These are phyloP conservation scores for Venturia canescens DNA, from an alignment of 1,140 invertebrate species.

Conservation along the genomic window DNA sequence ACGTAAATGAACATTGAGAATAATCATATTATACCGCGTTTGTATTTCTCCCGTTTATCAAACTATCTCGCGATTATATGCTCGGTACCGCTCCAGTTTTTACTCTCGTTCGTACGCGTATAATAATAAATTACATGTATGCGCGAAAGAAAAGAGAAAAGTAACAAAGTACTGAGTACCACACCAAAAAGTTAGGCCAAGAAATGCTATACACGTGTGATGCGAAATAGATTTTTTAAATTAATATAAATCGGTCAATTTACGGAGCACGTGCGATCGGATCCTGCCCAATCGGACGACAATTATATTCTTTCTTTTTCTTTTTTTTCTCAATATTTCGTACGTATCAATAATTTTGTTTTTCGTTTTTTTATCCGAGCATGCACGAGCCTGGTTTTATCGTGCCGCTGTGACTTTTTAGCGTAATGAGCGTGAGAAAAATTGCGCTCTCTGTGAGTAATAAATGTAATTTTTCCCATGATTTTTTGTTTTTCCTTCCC, in stretches of 20 bases:
- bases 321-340: conserved; percentile 35
- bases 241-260: conserved; percentile 25
- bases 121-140: conserved; percentile 64
- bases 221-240: conserved; percentile 40
- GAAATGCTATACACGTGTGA: conserved; percentile 70
- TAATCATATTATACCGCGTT: background rate
- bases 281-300: conserved; percentile 68
- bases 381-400: conserved; percentile 30
- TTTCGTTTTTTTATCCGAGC: conserved; percentile 40
- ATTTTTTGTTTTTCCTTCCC: no score
- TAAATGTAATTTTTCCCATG: conserved; percentile 23
- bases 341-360: conserved; percentile 11
- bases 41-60: background rate
- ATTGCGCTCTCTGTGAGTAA: conserved; percentile 48
- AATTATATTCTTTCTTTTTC: conserved; percentile 41
- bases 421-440: conserved; percentile 33
- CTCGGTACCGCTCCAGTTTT: conserved; percentile 44
- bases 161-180: conserved; percentile 48
- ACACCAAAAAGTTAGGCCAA: conserved; percentile 62
- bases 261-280: conserved; percentile 59
- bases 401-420: conserved; percentile 36
- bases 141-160: background rate
- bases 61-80: background rate
- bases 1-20: conserved; percentile 12
- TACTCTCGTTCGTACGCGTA: conserved; percentile 19